phyloP scores from a whole-genome alignment of 2,797 vertebrate genomes.

The Chloroceryle amazona region DNA sequence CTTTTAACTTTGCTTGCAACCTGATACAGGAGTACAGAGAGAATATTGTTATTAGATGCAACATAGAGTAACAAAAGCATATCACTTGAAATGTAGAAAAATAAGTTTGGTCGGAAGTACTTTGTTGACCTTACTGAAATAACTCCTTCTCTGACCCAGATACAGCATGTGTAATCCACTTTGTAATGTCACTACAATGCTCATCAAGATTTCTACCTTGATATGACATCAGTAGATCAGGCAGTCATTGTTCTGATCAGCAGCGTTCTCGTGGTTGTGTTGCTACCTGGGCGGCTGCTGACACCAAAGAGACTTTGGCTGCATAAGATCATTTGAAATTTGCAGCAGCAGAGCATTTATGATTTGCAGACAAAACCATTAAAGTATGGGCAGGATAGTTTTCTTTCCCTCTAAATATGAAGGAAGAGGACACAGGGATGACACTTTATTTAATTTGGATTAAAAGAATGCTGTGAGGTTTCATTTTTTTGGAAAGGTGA shows the following conservation, averaged over 20 bases:
- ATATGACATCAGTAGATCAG: conserved; percentile 71
- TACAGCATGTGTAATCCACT: conserved; percentile 72
- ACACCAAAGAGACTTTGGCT: conserved; percentile 78
- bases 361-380: conserved; percentile 79
- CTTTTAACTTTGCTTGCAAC: conserved; percentile 21
- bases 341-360: conserved; percentile 74
- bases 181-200: conserved; percentile 78
- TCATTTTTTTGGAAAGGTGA: conserved; percentile 72
- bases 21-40: neutral
- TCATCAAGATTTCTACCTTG: conserved; percentile 79
- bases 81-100: conserved; percentile 55
- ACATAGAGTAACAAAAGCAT: conserved; percentile 43
- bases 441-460: conserved; percentile 80
- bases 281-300: conserved; percentile 67
- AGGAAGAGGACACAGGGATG: conserved; percentile 77
- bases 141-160: conserved; percentile 80
- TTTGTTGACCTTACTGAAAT: conserved; percentile 72
- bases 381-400: conserved; percentile 74
- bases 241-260: conserved; percentile 79
- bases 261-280: conserved; percentile 63
- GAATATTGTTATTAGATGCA: neutral
- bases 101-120: conserved; percentile 72
- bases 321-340: conserved; percentile 79
- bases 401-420: conserved; percentile 75
- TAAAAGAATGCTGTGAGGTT: conserved; percentile 77